phyloP scores from a whole-genome alignment of 2,888 invertebrate species.

The Seira ritae region DNA sequence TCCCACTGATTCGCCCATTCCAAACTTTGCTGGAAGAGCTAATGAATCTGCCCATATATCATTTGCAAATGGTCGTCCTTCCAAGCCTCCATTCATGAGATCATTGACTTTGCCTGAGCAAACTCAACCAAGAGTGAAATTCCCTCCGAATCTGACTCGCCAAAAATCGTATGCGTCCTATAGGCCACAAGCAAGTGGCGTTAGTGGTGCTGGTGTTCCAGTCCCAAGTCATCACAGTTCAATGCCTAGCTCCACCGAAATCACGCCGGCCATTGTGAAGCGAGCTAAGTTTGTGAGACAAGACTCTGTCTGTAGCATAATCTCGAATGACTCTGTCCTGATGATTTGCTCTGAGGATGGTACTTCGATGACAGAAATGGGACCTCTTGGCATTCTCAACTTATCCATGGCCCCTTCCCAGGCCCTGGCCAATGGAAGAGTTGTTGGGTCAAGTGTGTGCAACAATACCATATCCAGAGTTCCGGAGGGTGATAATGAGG shows the following conservation, averaged over 20 bases:
- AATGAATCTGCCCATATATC: constrained; percentile 38
- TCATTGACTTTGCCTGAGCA: constrained; percentile 72
- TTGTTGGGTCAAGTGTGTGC: constrained; percentile 3
- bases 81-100: constrained; percentile 71
- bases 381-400: constrained; percentile 52
- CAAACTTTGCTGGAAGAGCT: neutral
- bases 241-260: constrained; percentile 41
- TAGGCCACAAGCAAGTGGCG: constrained; percentile 19
- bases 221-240: constrained; percentile 1
- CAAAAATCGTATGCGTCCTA: constrained; percentile 69
- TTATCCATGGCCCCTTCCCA: constrained; percentile 29
- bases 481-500: constrained; percentile 42
- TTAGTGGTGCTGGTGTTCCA: neutral
- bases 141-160: constrained; percentile 71
- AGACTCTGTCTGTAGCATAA: constrained; percentile 72
- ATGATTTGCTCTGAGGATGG: constrained; percentile 72
- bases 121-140: constrained; percentile 72
- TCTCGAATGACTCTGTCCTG: constrained; percentile 72
- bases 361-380: constrained; percentile 53
- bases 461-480: constrained; percentile 35
- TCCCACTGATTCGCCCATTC: constrained; percentile 65
- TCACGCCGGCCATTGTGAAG: constrained; percentile 63
- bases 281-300: constrained; percentile 71
- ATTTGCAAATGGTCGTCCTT: constrained; percentile 42
- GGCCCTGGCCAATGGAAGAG: neutral